Evolutionary conservation across 2,113 vertebrate species (phyloP).

Genomic region (Candoia aspera): DNA sequence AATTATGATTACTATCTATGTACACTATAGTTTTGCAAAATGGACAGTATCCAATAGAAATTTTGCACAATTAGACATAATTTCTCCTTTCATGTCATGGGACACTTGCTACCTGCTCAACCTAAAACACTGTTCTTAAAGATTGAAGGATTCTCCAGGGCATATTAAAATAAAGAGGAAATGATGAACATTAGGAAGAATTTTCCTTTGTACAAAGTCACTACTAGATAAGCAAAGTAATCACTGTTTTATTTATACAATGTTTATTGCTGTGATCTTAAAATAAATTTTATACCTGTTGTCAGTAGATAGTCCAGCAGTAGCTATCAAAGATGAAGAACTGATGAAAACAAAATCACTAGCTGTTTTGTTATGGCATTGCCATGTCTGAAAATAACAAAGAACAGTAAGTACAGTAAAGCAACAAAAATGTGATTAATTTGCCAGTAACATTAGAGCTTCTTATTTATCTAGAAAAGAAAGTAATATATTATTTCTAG

Average conservation of each 20-base stretch:
- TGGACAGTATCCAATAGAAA: neutral
- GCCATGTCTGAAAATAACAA: constrained; percentile 83
- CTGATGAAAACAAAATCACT: constrained; percentile 97
- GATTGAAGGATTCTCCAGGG: neutral
- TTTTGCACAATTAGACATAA: neutral
- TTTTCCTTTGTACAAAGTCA: neutral
- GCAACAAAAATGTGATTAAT: neutral
- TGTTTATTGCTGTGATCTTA: neutral
- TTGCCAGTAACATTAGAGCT: neutral
- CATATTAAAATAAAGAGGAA: neutral
- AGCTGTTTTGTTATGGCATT: constrained; percentile 97
- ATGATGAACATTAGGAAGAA: neutral
- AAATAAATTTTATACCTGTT: constrained; percentile 81
- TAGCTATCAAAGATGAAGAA: constrained; percentile 94
- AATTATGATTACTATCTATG: too few species aligned
- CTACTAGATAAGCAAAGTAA: neutral
- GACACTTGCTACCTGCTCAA: neutral
- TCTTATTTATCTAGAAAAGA: neutral
- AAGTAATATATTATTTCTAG: neutral
- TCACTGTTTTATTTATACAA: neutral
- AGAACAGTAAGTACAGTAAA: constrained; percentile 24
- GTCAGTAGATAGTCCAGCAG: constrained; percentile 93
- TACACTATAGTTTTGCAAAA: too few species aligned
- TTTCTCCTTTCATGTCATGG: neutral
- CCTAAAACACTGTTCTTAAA: neutral